Conservation (phyloP, 2,797 vertebrate genomes). For the Gymnodraco acuticeps region DNA sequence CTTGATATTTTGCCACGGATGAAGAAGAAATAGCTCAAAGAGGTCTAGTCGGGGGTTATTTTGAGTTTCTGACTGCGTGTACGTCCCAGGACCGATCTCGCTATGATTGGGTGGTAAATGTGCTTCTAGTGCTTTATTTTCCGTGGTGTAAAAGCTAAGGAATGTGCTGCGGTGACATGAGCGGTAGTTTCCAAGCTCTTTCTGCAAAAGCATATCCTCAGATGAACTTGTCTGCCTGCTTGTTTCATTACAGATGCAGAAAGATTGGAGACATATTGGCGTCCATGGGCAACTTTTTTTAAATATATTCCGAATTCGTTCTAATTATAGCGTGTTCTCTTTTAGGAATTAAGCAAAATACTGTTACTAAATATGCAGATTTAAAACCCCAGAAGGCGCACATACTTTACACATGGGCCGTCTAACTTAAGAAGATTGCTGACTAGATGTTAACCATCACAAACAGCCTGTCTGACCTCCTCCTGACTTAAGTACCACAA, state of each 20-base stretch:
- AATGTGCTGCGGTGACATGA: slow-evolving; percentile 72
- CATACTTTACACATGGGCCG: background rate
- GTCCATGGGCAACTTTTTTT: slow-evolving; percentile 4
- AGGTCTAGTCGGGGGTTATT: slow-evolving; percentile 64
- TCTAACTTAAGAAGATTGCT: slow-evolving; percentile 4
- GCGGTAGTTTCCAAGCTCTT: slow-evolving; percentile 70
- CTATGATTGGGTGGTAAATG: slow-evolving; percentile 69
- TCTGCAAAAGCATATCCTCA: slow-evolving; percentile 68
- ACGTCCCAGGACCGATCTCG: slow-evolving; percentile 39
- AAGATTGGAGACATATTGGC: slow-evolving; percentile 7
- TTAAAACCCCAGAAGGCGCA: background rate
- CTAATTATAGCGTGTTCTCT: background rate
- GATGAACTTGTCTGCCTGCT: slow-evolving; percentile 67
- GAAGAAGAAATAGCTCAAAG: slow-evolving; percentile 54
- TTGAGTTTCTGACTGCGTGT: slow-evolving; percentile 57
- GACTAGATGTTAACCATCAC: background rate
- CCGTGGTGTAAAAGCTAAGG: slow-evolving; percentile 70
- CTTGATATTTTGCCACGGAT: slow-evolving; percentile 75
- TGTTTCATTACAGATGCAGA: slow-evolving; percentile 23
- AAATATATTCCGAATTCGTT: background rate
- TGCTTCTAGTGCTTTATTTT: slow-evolving; percentile 72
- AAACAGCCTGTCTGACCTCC: slow-evolving; percentile 36
- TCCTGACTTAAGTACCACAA: slow-evolving; percentile 22
- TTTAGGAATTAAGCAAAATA: slow-evolving; percentile 1
- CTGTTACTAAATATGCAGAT: slow-evolving; percentile 1